These are phyloP conservation scores for Etheostoma nigrum DNA, from an alignment of 2,797 vertebrate genomes.

Conservation along the genomic window DNA sequence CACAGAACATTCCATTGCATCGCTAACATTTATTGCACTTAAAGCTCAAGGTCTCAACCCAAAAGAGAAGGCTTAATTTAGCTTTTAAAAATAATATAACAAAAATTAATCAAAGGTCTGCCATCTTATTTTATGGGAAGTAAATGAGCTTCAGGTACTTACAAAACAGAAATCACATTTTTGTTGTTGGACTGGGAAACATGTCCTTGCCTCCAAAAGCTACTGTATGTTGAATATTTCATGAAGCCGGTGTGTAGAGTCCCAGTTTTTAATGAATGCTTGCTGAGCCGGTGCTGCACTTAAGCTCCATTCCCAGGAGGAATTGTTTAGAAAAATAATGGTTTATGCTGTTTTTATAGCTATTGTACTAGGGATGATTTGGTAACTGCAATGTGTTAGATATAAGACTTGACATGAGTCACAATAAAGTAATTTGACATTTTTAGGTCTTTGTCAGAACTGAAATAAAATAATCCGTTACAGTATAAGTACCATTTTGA, in stretches of 20 bases:
- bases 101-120: background rate
- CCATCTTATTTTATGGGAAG: background rate
- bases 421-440: background rate
- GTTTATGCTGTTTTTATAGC: background rate
- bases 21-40: constrained; percentile 10
- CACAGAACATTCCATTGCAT: background rate
- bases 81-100: background rate
- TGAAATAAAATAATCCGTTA: background rate
- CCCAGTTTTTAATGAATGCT: constrained; percentile 68
- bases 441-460: background rate
- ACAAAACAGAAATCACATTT: constrained; percentile 32
- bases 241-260: constrained; percentile 61
- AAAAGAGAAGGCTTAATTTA: background rate
- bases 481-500: background rate
- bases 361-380: constrained; percentile 2
- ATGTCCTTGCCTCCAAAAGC: constrained; percentile 46
- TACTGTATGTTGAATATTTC: constrained; percentile 67
- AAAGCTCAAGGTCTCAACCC: constrained; percentile 16
- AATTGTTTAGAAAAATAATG: constrained; percentile 30
- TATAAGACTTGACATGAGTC: background rate
- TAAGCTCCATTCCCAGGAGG: constrained; percentile 49
- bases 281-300: constrained; percentile 56
- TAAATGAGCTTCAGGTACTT: background rate
- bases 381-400: constrained; percentile 11
- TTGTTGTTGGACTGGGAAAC: constrained; percentile 41